Evolutionary conservation across 2,797 vertebrate species (phyloP).

Genomic region (Oophaga sylvatica): DNA sequence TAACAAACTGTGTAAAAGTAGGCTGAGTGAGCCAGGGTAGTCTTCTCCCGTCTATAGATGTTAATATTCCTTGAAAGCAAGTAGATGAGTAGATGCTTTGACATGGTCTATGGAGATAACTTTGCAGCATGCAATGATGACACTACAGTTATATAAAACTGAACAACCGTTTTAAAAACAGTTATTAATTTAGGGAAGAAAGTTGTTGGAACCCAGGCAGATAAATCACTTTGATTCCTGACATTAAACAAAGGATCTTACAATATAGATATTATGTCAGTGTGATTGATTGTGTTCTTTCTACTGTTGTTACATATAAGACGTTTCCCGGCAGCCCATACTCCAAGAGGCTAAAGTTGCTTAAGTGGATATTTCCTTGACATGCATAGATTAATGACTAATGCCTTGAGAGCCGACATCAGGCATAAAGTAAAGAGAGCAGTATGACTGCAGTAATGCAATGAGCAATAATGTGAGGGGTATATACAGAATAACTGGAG

Average conservation of each 20-base stretch:
- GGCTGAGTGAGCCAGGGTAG: too few relatives aligned
- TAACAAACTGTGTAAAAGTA: too few relatives aligned
- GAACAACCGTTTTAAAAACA: background rate
- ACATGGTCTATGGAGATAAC: too few relatives aligned
- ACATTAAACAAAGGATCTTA: background rate
- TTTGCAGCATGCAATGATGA: too few relatives aligned
- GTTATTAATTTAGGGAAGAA: background rate
- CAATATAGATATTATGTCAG: background rate
- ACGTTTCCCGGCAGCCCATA: conserved; percentile 4
- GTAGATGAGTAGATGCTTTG: too few relatives aligned
- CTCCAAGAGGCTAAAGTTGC: conserved; percentile 5
- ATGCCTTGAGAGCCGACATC: background rate
- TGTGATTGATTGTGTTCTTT: background rate
- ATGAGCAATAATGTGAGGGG: background rate
- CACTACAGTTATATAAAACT: background rate
- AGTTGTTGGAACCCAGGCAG: background rate
- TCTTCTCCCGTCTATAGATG: too few relatives aligned
- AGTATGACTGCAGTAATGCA: background rate
- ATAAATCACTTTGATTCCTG: background rate
- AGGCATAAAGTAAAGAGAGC: background rate
- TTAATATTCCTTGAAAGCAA: too few relatives aligned
- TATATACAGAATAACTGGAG: background rate
- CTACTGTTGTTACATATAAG: background rate
- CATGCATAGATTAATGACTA: background rate
- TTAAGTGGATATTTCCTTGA: conserved; percentile 14